Conservation (phyloP, 2,113 vertebrate genomes). For the Seriola rivoliana region DNA sequence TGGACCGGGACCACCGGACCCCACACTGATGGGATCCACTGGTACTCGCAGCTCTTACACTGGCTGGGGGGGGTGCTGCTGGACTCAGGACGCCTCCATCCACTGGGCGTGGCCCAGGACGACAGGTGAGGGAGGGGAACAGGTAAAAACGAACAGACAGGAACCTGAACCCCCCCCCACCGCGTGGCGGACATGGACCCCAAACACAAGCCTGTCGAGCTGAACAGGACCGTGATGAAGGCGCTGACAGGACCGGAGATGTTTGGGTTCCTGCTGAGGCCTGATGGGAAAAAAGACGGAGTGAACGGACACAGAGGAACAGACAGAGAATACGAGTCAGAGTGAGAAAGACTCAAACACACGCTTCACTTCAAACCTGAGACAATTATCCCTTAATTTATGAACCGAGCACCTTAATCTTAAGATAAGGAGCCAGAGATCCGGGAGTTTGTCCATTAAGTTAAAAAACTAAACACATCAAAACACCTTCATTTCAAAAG, state of each 20-base stretch:
- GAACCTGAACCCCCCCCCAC: not conserved
- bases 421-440: too few relatives aligned
- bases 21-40: slow-evolving; percentile 87
- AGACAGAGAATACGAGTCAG: not conserved
- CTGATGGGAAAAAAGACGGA: slow-evolving; percentile 13
- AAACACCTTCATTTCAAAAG: not conserved
- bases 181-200: not conserved
- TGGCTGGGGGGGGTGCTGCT: slow-evolving; percentile 87
- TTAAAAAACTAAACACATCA: not conserved
- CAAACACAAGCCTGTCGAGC: not conserved
- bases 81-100: slow-evolving; percentile 88
- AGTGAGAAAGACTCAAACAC: too few relatives aligned
- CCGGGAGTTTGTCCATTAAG: not conserved
- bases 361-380: not conserved
- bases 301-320: slow-evolving; percentile 12
- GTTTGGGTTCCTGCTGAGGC: slow-evolving; percentile 29
- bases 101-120: slow-evolving; percentile 79
- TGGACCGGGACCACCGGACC: slow-evolving; percentile 77
- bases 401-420: not conserved
- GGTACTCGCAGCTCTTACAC: slow-evolving; percentile 91
- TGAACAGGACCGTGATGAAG: not conserved
- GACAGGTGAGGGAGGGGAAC: slow-evolving; percentile 81
- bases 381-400: slow-evolving; percentile 7
- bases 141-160: not conserved
- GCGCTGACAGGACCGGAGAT: not conserved